Evolutionary conservation across 2,888 invertebrate genomes (phyloP).

Genomic region (Rosalia funebris): DNA sequence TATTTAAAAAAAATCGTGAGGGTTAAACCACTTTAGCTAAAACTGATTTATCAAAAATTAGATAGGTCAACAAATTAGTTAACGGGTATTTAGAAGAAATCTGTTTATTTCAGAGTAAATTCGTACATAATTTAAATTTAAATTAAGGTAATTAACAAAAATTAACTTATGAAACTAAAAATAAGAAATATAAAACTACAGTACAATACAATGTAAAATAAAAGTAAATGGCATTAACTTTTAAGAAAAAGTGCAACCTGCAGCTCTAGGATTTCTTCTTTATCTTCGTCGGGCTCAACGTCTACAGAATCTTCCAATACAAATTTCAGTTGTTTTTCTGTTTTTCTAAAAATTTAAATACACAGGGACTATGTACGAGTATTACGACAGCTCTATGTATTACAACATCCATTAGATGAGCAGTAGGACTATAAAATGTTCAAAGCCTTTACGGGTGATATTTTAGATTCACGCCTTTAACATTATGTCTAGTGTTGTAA

Average conservation of each 20-base stretch:
- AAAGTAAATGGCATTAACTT: background rate
- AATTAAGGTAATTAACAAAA: background rate
- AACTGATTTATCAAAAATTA: background rate
- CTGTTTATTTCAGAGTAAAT: background rate
- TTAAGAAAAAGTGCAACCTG: background rate
- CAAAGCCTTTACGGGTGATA: background rate
- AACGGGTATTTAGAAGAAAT: background rate
- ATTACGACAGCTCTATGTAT: background rate
- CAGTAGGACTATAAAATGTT: background rate
- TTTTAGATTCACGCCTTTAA: background rate
- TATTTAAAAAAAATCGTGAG: background rate
- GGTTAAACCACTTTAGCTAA: background rate
- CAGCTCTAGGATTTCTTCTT: background rate
- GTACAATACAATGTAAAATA: too few species aligned
- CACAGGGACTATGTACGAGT: background rate
- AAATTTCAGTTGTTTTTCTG: background rate
- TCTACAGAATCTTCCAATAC: constrained; percentile 2
- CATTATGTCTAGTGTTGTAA: background rate
- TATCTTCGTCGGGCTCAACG: background rate
- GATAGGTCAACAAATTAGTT: background rate
- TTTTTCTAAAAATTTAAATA: background rate
- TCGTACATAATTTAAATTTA: background rate
- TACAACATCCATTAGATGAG: background rate
- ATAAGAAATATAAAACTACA: too few species aligned
- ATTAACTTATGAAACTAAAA: too few species aligned